These are phyloP conservation scores for Babylonia areolata DNA, from an alignment of 1,140 invertebrate genomes.

Conservation along the genomic window DNA sequence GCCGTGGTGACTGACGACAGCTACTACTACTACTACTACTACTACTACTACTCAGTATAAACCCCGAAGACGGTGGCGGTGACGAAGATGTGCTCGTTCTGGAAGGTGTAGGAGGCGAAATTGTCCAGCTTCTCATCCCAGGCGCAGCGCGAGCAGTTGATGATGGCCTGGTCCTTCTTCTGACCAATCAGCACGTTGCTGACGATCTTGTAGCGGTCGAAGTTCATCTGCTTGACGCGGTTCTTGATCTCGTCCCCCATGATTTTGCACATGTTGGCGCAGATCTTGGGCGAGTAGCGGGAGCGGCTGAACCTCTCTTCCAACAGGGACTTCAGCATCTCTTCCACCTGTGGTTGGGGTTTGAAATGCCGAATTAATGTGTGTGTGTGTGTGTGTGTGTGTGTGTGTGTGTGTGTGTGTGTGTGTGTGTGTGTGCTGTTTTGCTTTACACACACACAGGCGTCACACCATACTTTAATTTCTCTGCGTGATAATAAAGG, in stretches of 20 bases:
- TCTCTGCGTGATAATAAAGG: too few relatives aligned
- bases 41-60: slow-evolving; percentile 57
- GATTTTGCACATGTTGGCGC: slow-evolving; percentile 56
- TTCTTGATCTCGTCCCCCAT: slow-evolving; percentile 67
- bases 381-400: too few relatives aligned
- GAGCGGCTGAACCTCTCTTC: slow-evolving; percentile 52
- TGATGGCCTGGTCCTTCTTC: slow-evolving; percentile 60
- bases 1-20: too few relatives aligned
- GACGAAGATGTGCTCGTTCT: slow-evolving; percentile 63
- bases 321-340: slow-evolving; percentile 49
- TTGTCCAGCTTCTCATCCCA: slow-evolving; percentile 71
- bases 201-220: slow-evolving; percentile 70
- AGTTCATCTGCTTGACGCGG: slow-evolving; percentile 64
- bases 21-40: too few relatives aligned
- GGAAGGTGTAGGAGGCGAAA: slow-evolving; percentile 62
- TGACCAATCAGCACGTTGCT: slow-evolving; percentile 65
- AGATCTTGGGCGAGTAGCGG: slow-evolving; percentile 60
- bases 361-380: too few relatives aligned
- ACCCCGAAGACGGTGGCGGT: slow-evolving; percentile 68
- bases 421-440: too few relatives aligned
- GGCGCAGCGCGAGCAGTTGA: slow-evolving; percentile 62
- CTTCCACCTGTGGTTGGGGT: slow-evolving; percentile 37
- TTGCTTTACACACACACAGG: too few relatives aligned
- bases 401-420: too few relatives aligned
- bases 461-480: too few relatives aligned